These are phyloP conservation scores for Galeopsomyia nigrocyanea DNA, from an alignment of 2,888 invertebrate species.

Conservation along the genomic window DNA sequence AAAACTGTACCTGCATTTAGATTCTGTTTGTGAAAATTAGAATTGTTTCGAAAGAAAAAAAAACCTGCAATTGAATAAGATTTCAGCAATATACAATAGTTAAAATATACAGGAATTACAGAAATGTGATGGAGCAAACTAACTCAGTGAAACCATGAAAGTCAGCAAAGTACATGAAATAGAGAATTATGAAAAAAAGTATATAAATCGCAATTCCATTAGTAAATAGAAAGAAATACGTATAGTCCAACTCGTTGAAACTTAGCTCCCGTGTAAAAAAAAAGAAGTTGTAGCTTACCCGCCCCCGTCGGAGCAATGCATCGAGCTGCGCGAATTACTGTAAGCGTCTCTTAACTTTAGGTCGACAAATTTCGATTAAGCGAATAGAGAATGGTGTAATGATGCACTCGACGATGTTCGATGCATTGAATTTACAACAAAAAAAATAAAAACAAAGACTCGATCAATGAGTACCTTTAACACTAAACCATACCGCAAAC, in stretches of 20 bases:
- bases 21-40: too few species aligned
- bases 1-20: too few species aligned
- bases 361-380: conserved; percentile 26
- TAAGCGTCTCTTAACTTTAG: conserved; percentile 22
- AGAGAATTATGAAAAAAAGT: conserved; percentile 3
- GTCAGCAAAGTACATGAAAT: conserved; percentile 29
- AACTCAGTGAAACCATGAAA: conserved; percentile 43
- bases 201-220: conserved; percentile 42
- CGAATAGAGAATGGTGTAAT: conserved; percentile 3
- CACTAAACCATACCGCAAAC: background rate
- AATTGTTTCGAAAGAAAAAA: too few species aligned
- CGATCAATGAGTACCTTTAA: background rate
- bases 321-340: conserved; percentile 21
- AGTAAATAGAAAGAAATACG: conserved; percentile 35
- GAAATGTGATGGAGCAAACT: conserved; percentile 43
- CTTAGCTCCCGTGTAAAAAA: conserved; percentile 34
- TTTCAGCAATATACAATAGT: too few species aligned
- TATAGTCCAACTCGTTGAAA: conserved; percentile 40
- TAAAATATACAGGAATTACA: conserved; percentile 1
- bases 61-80: too few species aligned
- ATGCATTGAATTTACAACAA: conserved; percentile 3
- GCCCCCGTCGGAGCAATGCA: conserved; percentile 33
- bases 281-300: background rate
- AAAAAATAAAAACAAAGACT: background rate
- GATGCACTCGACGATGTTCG: background rate